Percentiles rank a stretch among this genome's conserved stretches.
These are phyloP conservation scores for Antedon mediterranea DNA, from an alignment of 53 echinoderm and acorn worm species.

Conservation along the genomic window DNA sequence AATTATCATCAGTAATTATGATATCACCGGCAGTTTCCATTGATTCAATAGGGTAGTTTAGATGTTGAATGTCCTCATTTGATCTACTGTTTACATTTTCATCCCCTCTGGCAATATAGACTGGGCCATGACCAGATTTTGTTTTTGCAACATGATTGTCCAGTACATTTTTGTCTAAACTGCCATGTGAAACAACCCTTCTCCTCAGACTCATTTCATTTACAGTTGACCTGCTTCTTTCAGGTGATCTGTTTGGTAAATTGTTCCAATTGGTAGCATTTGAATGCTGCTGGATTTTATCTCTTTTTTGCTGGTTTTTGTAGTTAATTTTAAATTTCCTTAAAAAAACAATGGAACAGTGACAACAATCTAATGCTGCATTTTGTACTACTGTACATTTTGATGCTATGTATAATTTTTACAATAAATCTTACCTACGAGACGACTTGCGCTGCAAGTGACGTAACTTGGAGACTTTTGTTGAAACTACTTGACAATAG, in stretches of 20 bases:
- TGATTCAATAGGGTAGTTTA: slow-evolving; percentile 49
- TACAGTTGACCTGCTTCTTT: not conserved
- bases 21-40: slow-evolving; percentile 48
- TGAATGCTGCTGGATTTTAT: not conserved
- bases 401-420: not conserved
- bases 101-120: slow-evolving; percentile 44
- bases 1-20: slow-evolving; percentile 7
- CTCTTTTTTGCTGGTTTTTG: not conserved
- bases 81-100: slow-evolving; percentile 42
- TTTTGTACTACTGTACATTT: too few relatives aligned
- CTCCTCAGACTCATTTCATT: not conserved
- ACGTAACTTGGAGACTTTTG: slow-evolving; percentile 35
- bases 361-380: too few relatives aligned
- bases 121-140: not conserved
- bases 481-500: slow-evolving; percentile 89
- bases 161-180: not conserved
- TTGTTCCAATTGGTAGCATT: not conserved
- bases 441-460: not conserved
- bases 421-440: not conserved
- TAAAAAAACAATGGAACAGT: too few relatives aligned
- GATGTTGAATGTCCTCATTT: slow-evolving; percentile 44
- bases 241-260: not conserved
- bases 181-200: not conserved
- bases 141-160: not conserved
- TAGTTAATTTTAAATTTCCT: not conserved